phyloP scores from a whole-genome alignment of 2,888 invertebrate genomes.

The Halictus ligatus region DNA sequence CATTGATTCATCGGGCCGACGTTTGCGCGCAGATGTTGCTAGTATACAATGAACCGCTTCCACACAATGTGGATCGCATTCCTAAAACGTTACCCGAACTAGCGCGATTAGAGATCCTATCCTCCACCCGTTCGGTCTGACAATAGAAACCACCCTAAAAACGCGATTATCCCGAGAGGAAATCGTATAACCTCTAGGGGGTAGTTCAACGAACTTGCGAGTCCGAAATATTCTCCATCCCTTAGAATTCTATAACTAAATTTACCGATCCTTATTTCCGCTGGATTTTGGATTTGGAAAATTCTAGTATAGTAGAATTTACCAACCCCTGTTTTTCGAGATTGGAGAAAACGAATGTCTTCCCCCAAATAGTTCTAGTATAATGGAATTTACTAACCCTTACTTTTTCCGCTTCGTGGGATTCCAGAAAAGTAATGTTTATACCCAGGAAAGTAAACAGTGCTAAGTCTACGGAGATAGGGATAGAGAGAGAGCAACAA shows the following conservation, averaged over 20 bases:
- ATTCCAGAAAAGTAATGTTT: too few relatives aligned
- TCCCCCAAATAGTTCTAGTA: too few relatives aligned
- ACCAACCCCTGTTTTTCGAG: too few relatives aligned
- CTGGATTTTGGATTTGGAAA: too few relatives aligned
- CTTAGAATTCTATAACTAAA: too few relatives aligned
- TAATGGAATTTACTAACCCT: too few relatives aligned
- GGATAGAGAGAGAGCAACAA: neutral
- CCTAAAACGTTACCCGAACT: neutral
- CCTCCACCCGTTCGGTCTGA: neutral
- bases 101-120: neutral
- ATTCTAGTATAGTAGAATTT: too few relatives aligned
- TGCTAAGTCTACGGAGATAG: neutral
- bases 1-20: conserved; percentile 67
- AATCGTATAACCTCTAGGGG: neutral
- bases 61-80: neutral
- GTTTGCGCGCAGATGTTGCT: conserved; percentile 51
- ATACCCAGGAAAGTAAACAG: neutral
- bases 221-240: too few relatives aligned
- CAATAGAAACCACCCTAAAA: neutral
- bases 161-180: neutral
- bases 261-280: too few relatives aligned
- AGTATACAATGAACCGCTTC: conserved; percentile 41
- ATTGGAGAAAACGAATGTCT: too few relatives aligned
- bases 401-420: too few relatives aligned
- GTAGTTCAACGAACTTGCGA: too few relatives aligned